These are phyloP conservation scores for Polyodon spathula DNA, from an alignment of 2,113 vertebrate genomes.

Conservation along the genomic window DNA sequence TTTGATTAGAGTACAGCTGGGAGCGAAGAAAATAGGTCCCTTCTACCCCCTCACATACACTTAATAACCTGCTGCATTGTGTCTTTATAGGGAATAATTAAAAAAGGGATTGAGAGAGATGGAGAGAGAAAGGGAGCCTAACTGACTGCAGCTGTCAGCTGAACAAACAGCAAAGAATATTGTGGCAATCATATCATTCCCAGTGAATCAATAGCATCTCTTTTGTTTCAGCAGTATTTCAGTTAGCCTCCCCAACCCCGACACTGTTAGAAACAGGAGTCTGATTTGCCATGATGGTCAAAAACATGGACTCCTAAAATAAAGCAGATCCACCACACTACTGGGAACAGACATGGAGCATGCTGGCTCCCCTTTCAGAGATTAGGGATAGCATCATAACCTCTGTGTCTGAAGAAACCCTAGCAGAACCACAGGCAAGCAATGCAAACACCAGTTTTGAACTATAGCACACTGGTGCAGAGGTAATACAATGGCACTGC, in stretches of 20 bases:
- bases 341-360: too few species aligned
- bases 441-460: too few species aligned
- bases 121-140: slow-evolving; percentile 4
- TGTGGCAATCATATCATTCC: neutral
- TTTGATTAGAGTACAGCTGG: slow-evolving; percentile 53
- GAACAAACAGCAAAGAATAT: slow-evolving; percentile 7
- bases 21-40: slow-evolving; percentile 34
- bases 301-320: too few species aligned
- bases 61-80: slow-evolving; percentile 13
- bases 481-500: too few species aligned
- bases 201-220: slow-evolving; percentile 1
- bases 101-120: neutral
- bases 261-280: too few species aligned
- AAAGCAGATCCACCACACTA: too few species aligned
- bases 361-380: too few species aligned
- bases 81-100: slow-evolving; percentile 14
- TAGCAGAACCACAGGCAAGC: too few species aligned
- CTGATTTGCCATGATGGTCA: too few species aligned
- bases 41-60: slow-evolving; percentile 27
- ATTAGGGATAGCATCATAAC: too few species aligned
- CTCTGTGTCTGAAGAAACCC: too few species aligned
- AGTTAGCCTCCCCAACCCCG: neutral
- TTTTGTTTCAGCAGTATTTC: neutral
- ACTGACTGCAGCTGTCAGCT: slow-evolving; percentile 14
- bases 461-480: too few species aligned